Evolutionary conservation across 2,888 invertebrate species (phyloP).

Genomic region (Drosophila mercatorum): DNA sequence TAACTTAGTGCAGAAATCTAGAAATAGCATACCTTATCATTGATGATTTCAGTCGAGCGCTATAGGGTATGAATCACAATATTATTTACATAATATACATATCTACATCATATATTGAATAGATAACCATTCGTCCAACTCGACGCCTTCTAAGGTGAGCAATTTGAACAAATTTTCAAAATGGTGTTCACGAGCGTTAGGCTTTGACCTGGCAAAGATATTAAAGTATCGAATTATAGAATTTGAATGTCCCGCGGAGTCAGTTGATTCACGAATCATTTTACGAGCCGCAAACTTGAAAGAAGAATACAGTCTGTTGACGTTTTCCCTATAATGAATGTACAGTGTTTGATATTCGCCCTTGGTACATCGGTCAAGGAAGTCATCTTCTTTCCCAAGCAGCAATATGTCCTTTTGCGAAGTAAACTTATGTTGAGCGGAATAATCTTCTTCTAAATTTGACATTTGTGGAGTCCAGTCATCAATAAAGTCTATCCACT

Average conservation of each 20-base stretch:
- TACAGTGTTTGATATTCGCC: neutral
- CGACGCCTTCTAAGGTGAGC: slow-evolving; percentile 1
- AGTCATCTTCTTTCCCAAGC: neutral
- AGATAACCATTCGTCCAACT: neutral
- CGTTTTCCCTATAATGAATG: neutral
- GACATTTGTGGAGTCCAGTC: neutral
- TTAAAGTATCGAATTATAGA: neutral
- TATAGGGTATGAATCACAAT: neutral
- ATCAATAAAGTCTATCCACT: neutral
- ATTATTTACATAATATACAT: neutral
- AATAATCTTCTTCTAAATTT: neutral
- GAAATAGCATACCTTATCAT: no score
- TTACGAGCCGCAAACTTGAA: slow-evolving; percentile 2
- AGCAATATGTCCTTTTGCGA: neutral
- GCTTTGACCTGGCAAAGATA: slow-evolving; percentile 1
- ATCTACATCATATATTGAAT: neutral
- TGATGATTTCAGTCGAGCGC: no score
- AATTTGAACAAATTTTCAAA: slow-evolving; percentile 2
- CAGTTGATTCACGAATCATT: neutral
- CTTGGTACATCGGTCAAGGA: neutral
- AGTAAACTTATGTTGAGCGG: neutral
- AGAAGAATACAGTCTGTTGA: neutral
- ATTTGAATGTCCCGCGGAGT: neutral
- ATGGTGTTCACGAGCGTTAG: neutral
- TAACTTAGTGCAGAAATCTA: no score